These are phyloP conservation scores for Benitochromis conjunctus DNA, from an alignment of 2,113 vertebrate genomes.

Conservation along the genomic window DNA sequence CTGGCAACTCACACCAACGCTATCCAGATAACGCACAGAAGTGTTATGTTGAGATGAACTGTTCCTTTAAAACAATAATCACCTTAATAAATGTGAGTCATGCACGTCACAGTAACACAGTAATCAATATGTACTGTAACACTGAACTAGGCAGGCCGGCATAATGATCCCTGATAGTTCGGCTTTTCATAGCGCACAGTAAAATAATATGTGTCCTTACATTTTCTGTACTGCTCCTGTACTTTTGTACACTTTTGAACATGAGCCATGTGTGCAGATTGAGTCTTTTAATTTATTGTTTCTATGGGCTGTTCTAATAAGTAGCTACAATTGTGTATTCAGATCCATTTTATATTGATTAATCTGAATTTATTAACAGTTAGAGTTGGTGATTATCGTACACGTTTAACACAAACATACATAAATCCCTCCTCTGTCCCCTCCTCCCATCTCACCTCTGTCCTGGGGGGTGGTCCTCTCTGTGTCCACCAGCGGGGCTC, in stretches of 20 bases:
- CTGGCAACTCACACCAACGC: neutral
- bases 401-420: neutral
- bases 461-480: conserved; percentile 14
- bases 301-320: neutral
- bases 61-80: neutral
- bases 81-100: neutral
- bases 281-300: neutral
- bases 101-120: neutral
- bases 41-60: neutral
- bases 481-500: conserved; percentile 29
- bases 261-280: neutral
- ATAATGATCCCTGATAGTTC: neutral
- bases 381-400: neutral
- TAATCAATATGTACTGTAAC: neutral
- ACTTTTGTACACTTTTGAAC: neutral
- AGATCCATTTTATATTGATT: neutral
- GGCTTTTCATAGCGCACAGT: neutral
- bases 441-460: conserved; percentile 51
- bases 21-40: neutral
- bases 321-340: neutral
- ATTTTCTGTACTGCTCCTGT: neutral
- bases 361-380: neutral
- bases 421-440: neutral
- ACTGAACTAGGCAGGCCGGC: neutral
- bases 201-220: neutral